phyloP scores from a whole-genome alignment of 2,113 vertebrate genomes.

The Martes martes region DNA sequence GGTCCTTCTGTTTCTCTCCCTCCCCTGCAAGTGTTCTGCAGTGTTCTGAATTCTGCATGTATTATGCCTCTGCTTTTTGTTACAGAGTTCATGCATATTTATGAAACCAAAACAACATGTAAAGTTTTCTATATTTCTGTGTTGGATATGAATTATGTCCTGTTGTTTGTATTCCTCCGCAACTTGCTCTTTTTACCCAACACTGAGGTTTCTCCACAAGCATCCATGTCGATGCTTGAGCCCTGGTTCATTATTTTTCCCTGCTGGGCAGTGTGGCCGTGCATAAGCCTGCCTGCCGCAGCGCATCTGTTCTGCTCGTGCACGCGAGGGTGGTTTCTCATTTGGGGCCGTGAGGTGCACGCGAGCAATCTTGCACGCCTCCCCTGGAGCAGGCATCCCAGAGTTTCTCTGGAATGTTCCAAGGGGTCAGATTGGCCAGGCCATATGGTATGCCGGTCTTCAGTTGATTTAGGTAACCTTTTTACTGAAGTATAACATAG shows the following conservation, averaged over 20 bases:
- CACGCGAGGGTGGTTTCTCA: neutral
- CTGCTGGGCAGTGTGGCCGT: neutral
- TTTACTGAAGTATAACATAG: neutral
- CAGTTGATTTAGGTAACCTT: neutral
- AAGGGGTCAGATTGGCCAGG: neutral
- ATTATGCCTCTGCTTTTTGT: neutral
- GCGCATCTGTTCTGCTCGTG: fast-evolving
- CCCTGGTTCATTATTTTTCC: neutral
- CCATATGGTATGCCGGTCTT: neutral
- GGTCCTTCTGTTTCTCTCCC: fast-evolving
- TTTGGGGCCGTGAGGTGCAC: neutral
- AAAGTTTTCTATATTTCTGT: neutral
- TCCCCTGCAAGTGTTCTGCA: neutral
- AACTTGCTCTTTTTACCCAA: neutral
- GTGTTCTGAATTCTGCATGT: neutral
- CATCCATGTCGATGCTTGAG: neutral
- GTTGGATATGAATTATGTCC: neutral
- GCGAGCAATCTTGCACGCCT: neutral
- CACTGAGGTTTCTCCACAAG: neutral
- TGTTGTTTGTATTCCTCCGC: neutral
- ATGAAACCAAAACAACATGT: neutral
- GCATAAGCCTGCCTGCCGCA: neutral
- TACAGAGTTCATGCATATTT: neutral
- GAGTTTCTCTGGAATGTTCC: neutral
- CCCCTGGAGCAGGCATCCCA: neutral